Conservation (phyloP, 2,113 vertebrate genomes). For the Gambusia affinis region DNA sequence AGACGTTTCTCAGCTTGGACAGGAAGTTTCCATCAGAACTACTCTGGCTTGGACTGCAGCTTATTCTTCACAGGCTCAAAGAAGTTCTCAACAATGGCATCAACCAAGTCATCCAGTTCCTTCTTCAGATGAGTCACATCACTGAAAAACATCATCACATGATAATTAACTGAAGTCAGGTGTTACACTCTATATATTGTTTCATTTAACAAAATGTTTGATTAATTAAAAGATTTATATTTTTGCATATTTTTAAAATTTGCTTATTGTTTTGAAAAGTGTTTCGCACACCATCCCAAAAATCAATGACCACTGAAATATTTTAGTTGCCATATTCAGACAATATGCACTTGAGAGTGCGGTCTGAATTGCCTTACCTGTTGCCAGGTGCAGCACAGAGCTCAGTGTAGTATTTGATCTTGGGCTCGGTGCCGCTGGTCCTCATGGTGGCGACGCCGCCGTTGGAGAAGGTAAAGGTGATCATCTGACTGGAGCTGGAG, state of each 20-base stretch:
- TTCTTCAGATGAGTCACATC: slow-evolving; percentile 86
- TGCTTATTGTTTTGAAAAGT: too few relatives aligned
- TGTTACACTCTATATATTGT: neutral
- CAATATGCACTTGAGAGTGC: neutral
- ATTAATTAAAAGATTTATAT: too few relatives aligned
- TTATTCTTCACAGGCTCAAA: slow-evolving; percentile 94
- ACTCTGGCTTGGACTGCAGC: slow-evolving; percentile 86
- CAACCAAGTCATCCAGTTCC: slow-evolving; percentile 87
- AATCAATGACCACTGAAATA: neutral
- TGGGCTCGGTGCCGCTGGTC: slow-evolving; percentile 96
- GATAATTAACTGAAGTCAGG: neutral
- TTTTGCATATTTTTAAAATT: too few relatives aligned
- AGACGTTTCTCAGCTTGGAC: neutral
- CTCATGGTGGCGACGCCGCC: slow-evolving; percentile 95
- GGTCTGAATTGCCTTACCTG: slow-evolving; percentile 74
- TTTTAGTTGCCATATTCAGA: neutral
- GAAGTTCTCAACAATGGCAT: slow-evolving; percentile 90
- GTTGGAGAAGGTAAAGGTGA: slow-evolving; percentile 94
- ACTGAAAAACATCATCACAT: slow-evolving; percentile 70
- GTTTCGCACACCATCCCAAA: neutral
- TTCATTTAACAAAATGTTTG: neutral
- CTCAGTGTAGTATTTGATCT: slow-evolving; percentile 98
- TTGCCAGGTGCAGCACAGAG: slow-evolving; percentile 94
- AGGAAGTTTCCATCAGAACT: slow-evolving; percentile 19
- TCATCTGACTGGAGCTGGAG: slow-evolving; percentile 96